Conservation (phyloP, 2,113 vertebrate species). For the Lampris incognitus region DNA sequence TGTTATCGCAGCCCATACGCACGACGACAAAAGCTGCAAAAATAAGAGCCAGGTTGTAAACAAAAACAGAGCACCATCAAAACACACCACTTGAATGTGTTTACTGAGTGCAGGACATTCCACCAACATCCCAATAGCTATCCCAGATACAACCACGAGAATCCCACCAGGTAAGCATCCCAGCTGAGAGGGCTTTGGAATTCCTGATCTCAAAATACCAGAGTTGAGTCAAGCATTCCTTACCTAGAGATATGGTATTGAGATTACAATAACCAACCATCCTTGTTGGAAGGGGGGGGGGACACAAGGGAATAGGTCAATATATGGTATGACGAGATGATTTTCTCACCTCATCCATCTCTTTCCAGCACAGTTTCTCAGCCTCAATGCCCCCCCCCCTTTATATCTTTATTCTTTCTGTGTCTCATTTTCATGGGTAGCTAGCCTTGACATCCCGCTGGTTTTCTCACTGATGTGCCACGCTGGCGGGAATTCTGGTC, state of each 20-base stretch:
- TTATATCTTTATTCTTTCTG: constrained; percentile 2
- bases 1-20: too few relatives aligned
- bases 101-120: not conserved
- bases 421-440: constrained; percentile 20
- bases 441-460: constrained; percentile 61
- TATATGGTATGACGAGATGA: constrained; percentile 50
- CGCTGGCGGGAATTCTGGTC: constrained; percentile 65
- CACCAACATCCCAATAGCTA: not conserved
- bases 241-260: constrained; percentile 27
- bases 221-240: constrained; percentile 28
- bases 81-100: too few relatives aligned
- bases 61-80: too few relatives aligned
- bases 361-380: constrained; percentile 49
- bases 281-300: constrained; percentile 8
- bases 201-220: constrained; percentile 14
- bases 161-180: not conserved
- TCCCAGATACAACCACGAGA: not conserved
- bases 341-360: constrained; percentile 73
- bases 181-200: constrained; percentile 15
- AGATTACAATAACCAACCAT: constrained; percentile 38
- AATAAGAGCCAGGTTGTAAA: too few relatives aligned
- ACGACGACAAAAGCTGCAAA: too few relatives aligned
- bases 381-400: not conserved
- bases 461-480: constrained; percentile 53
- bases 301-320: not conserved